These are phyloP conservation scores for Pseudomyrmex gracilis DNA, from an alignment of 1,140 invertebrate species.

Conservation along the genomic window DNA sequence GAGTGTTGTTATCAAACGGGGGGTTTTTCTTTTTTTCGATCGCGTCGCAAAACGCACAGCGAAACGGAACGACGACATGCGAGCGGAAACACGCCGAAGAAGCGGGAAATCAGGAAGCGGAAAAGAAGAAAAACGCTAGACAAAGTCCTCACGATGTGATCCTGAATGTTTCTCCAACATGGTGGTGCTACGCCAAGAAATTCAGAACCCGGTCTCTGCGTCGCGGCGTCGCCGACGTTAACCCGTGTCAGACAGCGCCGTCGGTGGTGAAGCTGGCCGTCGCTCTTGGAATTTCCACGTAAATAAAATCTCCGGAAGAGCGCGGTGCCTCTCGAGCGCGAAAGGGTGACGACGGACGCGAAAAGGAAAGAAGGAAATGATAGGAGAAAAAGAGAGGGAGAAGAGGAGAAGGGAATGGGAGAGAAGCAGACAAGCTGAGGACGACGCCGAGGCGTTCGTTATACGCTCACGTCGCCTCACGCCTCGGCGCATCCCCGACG, in stretches of 20 bases:
- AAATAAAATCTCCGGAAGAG: conserved; percentile 76
- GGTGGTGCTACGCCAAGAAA: conserved; percentile 39
- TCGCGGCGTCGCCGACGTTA: conserved; percentile 48
- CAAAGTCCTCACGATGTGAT: conserved; percentile 18
- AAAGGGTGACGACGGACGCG: conserved; percentile 44
- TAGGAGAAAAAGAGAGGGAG: not conserved
- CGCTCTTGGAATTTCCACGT: conserved; percentile 76
- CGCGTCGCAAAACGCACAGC: not conserved
- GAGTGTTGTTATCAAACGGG: not conserved
- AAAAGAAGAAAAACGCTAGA: conserved; percentile 14
- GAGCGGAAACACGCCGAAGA: not conserved
- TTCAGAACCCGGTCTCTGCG: conserved; percentile 49
- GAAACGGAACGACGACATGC: not conserved
- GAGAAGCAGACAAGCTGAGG: conserved; percentile 53
- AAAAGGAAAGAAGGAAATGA: conserved; percentile 61
- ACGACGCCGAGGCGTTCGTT: conserved; percentile 71
- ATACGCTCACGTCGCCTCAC: conserved; percentile 70
- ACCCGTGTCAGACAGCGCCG: conserved; percentile 73
- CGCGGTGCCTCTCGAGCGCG: conserved; percentile 64
- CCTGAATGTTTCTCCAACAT: not conserved
- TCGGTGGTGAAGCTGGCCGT: conserved; percentile 68
- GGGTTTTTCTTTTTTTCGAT: conserved; percentile 28
- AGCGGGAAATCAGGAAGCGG: not conserved
- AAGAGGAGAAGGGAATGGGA: conserved; percentile 49
- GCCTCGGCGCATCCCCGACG: conserved; percentile 70